A percentile compares a stretch with the other conserved stretches of the same genome.
Conservation (phyloP, 2,888 invertebrate genomes). For the Prosapia bicincta region DNA sequence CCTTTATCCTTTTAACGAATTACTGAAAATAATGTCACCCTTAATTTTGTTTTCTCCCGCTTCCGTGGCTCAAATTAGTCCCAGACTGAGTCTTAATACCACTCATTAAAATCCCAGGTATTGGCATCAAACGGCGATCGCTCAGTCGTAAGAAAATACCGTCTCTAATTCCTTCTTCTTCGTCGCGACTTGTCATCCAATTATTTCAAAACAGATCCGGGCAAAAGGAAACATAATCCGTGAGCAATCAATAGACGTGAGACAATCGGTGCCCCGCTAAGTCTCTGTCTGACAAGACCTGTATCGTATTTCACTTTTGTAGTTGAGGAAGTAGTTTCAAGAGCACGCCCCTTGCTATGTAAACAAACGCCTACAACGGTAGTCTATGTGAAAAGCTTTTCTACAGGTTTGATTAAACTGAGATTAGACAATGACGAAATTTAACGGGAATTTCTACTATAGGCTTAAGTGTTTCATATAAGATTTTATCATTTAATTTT, state of each 20-base stretch:
- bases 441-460: too few relatives aligned
- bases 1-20: neutral
- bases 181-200: constrained; percentile 19
- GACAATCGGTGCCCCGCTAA: neutral
- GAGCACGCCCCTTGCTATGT: neutral
- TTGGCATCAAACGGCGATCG: constrained; percentile 9
- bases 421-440: too few relatives aligned
- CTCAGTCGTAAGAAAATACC: neutral
- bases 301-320: neutral
- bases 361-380: constrained; percentile 1
- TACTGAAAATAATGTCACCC: neutral
- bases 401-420: too few relatives aligned
- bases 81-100: neutral
- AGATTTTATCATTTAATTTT: too few relatives aligned
- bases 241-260: constrained; percentile 14
- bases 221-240: constrained; percentile 21
- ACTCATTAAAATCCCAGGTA: constrained; percentile 19
- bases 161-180: neutral
- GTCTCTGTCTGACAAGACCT: neutral
- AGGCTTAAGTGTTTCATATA: too few relatives aligned
- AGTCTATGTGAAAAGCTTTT: too few relatives aligned
- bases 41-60: neutral
- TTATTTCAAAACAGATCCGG: constrained; percentile 18
- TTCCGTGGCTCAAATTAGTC: constrained; percentile 6
- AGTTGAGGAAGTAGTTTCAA: neutral